These are phyloP conservation scores for Tipula lateralis DNA, from an alignment of 2,888 invertebrate species.

Conservation along the genomic window DNA sequence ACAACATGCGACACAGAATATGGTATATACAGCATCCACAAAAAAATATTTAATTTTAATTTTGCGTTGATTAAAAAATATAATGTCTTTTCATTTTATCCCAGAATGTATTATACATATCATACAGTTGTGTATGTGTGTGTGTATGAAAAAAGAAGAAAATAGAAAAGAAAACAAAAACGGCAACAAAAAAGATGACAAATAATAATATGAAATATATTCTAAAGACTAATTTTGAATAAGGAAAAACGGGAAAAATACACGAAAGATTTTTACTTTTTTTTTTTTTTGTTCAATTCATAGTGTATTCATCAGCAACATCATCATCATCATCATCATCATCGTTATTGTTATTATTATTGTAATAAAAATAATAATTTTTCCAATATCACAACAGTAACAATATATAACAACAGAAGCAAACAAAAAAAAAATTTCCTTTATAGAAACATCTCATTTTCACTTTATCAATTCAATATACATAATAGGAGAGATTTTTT, in stretches of 20 bases:
- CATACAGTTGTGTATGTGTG: neutral
- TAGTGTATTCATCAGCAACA: neutral
- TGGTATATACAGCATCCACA: neutral
- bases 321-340: neutral
- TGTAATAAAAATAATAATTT: neutral
- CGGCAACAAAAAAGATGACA: neutral
- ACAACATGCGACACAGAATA: neutral
- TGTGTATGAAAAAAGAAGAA: neutral
- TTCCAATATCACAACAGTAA: neutral
- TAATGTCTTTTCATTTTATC: neutral
- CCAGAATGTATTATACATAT: neutral
- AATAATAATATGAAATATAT: slow-evolving; percentile 24
- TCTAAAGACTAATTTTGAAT: slow-evolving; percentile 24
- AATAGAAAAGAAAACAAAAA: neutral
- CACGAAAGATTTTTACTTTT: neutral
- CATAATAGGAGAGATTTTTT: neutral
- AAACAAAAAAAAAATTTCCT: too few species aligned
- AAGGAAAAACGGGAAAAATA: neutral
- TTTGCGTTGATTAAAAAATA: neutral
- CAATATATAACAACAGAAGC: neutral
- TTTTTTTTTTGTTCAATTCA: neutral
- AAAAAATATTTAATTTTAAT: neutral
- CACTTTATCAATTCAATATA: slow-evolving; percentile 7
- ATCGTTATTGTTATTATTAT: neutral
- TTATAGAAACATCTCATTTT: slow-evolving; percentile 24